Percentiles rank a stretch among this genome's conserved stretches.
Evolutionary conservation across 2,888 invertebrate species (phyloP).

Genomic region (Tethea ocularis): DNA sequence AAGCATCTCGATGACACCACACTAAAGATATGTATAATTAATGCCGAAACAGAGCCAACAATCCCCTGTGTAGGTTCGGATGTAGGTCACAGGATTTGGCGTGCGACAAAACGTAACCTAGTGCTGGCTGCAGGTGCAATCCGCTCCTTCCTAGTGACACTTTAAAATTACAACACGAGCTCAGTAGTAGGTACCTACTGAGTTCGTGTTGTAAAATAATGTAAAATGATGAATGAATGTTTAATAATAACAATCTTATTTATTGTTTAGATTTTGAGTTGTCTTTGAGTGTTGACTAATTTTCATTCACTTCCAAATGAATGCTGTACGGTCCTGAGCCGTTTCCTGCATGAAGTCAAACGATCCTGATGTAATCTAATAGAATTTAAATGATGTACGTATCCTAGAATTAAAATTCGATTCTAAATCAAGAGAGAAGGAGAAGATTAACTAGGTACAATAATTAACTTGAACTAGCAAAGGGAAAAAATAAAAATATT

Average conservation of each 20-base stretch:
- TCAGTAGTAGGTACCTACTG: conserved; percentile 7
- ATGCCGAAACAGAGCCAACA: conserved; percentile 46
- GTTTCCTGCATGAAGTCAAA: too few relatives aligned
- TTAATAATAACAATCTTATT: background rate
- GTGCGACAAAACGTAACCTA: conserved; percentile 32
- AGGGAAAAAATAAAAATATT: too few relatives aligned
- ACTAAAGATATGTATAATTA: conserved; percentile 37
- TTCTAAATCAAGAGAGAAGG: too few relatives aligned
- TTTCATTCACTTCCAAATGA: too few relatives aligned
- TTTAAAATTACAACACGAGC: conserved; percentile 21
- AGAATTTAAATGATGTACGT: too few relatives aligned
- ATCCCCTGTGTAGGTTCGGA: conserved; percentile 21
- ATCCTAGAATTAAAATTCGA: too few relatives aligned
- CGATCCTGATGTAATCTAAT: too few relatives aligned
- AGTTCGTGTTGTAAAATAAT: background rate
- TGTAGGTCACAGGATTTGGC: conserved; percentile 50
- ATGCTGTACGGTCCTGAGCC: too few relatives aligned
- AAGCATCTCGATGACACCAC: conserved; percentile 36
- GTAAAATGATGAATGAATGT: background rate
- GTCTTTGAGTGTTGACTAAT: too few relatives aligned
- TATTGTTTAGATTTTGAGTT: background rate
- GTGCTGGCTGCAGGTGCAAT: conserved; percentile 39
- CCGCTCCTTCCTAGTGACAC: conserved; percentile 20
- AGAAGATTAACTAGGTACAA: too few relatives aligned
- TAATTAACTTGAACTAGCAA: too few relatives aligned